Evolutionary conservation across 2,797 vertebrate species (phyloP).

Genomic region (Taenioides sp.): DNA sequence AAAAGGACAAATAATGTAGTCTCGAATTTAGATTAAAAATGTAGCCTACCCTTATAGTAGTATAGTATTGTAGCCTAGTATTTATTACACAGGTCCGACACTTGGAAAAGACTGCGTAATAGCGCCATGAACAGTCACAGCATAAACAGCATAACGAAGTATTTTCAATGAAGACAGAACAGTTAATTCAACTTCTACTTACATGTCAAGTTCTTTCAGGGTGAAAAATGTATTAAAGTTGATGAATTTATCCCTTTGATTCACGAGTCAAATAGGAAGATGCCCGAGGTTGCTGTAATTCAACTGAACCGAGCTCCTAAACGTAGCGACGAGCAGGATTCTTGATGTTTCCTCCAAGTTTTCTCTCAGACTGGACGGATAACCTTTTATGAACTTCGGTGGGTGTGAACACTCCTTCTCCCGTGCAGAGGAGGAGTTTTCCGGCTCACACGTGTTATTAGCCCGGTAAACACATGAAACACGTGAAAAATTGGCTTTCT

Average conservation of each 20-base stretch:
- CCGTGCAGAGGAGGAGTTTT: constrained; percentile 39
- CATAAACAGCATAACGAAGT: background rate
- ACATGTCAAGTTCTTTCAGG: constrained; percentile 32
- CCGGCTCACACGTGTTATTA: constrained; percentile 43
- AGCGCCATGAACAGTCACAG: no score
- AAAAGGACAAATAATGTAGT: background rate
- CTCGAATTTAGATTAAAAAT: background rate
- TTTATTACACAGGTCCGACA: background rate
- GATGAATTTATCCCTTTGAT: background rate
- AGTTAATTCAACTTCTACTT: constrained; percentile 26
- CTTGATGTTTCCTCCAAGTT: constrained; percentile 21
- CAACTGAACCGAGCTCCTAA: background rate
- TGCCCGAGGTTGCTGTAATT: background rate
- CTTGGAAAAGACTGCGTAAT: background rate
- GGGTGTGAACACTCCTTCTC: constrained; percentile 12
- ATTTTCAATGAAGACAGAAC: background rate
- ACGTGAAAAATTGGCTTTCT: constrained; percentile 41
- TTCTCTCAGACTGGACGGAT: background rate
- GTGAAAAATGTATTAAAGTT: background rate
- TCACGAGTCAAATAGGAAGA: background rate
- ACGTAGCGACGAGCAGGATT: accelerated
- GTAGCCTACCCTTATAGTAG: background rate
- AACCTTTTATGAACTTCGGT: constrained; percentile 39
- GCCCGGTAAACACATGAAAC: constrained; percentile 51
- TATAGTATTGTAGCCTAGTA: background rate